phyloP scores from a whole-genome alignment of 2,797 vertebrate species.

The Pelochelys cantorii region DNA sequence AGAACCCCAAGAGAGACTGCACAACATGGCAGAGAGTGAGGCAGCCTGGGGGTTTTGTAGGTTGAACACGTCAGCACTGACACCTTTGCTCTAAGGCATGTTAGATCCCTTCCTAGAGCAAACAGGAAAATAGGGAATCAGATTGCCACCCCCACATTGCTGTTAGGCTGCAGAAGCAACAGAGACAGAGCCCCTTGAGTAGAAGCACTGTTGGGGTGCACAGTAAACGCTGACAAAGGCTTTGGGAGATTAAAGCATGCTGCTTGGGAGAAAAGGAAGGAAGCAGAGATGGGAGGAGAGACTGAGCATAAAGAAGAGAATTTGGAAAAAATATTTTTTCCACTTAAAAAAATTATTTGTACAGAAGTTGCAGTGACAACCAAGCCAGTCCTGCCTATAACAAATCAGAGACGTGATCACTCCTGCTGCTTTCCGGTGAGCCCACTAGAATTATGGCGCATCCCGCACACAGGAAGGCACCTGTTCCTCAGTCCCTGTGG shows the following conservation, averaged over 20 bases:
- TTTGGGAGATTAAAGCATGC: not conserved
- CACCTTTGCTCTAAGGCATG: not conserved
- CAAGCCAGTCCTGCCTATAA: not conserved
- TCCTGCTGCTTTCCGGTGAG: not conserved
- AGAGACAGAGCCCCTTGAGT: not conserved
- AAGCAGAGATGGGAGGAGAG: not conserved
- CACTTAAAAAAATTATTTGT: not conserved
- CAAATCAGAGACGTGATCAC: not conserved
- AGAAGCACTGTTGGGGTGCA: accelerated
- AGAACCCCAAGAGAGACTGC: constrained; percentile 37
- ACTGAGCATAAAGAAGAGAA: not conserved
- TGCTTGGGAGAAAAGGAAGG: not conserved
- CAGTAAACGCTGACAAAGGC: accelerated
- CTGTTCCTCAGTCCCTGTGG: accelerated
- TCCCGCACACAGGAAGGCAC: not conserved
- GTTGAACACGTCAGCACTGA: not conserved
- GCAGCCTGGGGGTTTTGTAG: not conserved
- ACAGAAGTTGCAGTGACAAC: not conserved
- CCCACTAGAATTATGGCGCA: not conserved
- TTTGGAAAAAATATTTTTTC: not conserved
- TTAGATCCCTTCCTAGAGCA: constrained; percentile 1
- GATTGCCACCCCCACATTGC: accelerated
- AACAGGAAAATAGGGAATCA: not conserved
- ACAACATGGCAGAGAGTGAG: accelerated
- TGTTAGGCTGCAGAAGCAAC: not conserved